Percentiles rank a stretch among this genome's conserved stretches.
phyloP scores from a whole-genome alignment of 2,113 vertebrate species.

The Albula glossodonta region DNA sequence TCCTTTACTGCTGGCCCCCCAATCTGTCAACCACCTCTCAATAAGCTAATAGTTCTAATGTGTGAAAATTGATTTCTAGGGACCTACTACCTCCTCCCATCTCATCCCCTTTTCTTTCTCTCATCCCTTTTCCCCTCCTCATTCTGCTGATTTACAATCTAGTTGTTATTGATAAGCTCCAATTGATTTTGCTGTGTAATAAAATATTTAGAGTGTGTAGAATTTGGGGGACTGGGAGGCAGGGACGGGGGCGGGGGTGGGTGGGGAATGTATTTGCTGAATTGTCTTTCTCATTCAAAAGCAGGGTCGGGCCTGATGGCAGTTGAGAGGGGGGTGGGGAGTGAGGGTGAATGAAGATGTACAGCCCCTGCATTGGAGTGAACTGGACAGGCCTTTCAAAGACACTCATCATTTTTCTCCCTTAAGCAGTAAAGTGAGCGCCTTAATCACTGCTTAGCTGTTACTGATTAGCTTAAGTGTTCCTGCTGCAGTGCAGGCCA shows the following conservation, averaged over 20 bases:
- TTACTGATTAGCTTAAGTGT: slow-evolving; percentile 57
- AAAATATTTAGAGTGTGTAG: slow-evolving; percentile 69
- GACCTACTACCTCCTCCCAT: slow-evolving; percentile 27
- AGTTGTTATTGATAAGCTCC: slow-evolving; percentile 69
- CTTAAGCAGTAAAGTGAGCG: slow-evolving; percentile 42
- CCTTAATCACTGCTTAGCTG: slow-evolving; percentile 68
- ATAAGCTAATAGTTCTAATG: slow-evolving; percentile 92
- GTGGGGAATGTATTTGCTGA: slow-evolving; percentile 23
- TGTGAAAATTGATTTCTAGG: slow-evolving; percentile 94
- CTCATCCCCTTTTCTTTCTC: slow-evolving; percentile 31
- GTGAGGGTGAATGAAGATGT: slow-evolving; percentile 55
- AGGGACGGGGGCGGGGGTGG: background rate
- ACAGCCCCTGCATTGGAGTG: slow-evolving; percentile 55
- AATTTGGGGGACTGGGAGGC: slow-evolving; percentile 16
- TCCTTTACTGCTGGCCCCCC: slow-evolving; percentile 45
- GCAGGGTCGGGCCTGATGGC: background rate
- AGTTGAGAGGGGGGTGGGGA: slow-evolving; percentile 25
- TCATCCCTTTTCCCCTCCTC: slow-evolving; percentile 38
- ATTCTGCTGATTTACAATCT: slow-evolving; percentile 74
- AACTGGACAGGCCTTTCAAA: slow-evolving; percentile 37
- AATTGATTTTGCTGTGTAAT: slow-evolving; percentile 72
- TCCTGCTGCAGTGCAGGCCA: background rate
- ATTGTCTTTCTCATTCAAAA: slow-evolving; percentile 12
- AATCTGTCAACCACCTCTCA: slow-evolving; percentile 77
- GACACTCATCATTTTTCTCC: slow-evolving; percentile 51